A percentile compares a stretch with the other conserved stretches of the same genome.
Evolutionary conservation across 2,888 invertebrate genomes (phyloP).

Genomic region (Limnephilus rhombicus): DNA sequence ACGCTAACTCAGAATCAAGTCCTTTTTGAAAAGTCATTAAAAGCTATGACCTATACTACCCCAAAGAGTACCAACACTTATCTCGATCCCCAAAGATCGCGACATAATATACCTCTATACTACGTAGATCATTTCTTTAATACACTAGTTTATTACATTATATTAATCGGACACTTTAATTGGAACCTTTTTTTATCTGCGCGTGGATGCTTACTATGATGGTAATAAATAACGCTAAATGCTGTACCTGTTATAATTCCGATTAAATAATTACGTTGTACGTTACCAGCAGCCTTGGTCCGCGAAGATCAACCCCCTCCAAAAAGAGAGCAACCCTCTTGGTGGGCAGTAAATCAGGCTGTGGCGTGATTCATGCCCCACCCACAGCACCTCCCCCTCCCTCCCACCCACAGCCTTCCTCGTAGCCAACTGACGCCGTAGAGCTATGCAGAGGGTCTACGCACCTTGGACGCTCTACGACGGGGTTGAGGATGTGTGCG

Average conservation of each 20-base stretch:
- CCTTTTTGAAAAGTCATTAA: too few species aligned
- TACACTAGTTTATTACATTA: not conserved
- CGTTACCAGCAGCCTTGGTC: slow-evolving; percentile 31
- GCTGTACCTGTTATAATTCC: not conserved
- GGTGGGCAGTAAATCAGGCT: slow-evolving; percentile 65
- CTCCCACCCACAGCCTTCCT: slow-evolving; percentile 4
- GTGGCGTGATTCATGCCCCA: slow-evolving; percentile 66
- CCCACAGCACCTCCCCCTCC: slow-evolving; percentile 16
- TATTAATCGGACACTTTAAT: not conserved
- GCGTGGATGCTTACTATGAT: slow-evolving; percentile 39
- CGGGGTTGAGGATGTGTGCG: not conserved
- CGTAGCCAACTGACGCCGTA: slow-evolving; percentile 36
- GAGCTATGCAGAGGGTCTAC: slow-evolving; percentile 12
- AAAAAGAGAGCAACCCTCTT: slow-evolving; percentile 56
- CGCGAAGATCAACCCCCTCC: slow-evolving; percentile 49
- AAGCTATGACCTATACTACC: too few species aligned
- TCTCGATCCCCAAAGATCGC: too few species aligned
- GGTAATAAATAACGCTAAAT: not conserved
- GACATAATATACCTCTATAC: too few species aligned
- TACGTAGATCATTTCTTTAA: not conserved
- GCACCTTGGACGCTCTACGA: not conserved
- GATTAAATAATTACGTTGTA: slow-evolving; percentile 16
- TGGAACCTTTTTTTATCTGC: not conserved
- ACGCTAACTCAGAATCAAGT: too few species aligned
- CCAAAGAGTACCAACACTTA: too few species aligned